Base-by-base conservation (phyloP, 2,888 invertebrate genomes). In the Lacanobia oleracea region DNA sequence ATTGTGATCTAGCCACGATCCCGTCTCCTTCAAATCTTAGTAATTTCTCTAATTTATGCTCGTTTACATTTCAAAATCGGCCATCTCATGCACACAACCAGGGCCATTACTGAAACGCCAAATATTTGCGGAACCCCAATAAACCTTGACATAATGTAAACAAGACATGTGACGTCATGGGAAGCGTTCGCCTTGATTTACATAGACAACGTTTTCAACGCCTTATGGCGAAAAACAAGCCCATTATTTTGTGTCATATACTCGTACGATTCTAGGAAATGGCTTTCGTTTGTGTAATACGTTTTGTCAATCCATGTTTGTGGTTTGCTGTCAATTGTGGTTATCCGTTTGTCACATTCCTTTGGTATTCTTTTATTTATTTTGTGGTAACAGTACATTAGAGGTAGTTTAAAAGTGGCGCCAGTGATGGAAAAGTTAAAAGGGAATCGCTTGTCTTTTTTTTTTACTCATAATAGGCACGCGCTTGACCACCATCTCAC, bases 71-170 rank as follows among this genome's bases (percentile, higher is more conserved):
- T 59, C 16, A 50, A 72, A 79, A 45, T 37, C n/a, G 33, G 9
- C 33, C 16, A 14, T 48, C 45, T 72, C 9, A 57, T 40, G 53
- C 54, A 65, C 45, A 50, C 72, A 51, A 53, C 59, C 40, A 66
- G 21, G 82, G 64, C 81, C 82, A 87, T 89, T 86, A 87, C 79
- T 74, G 69, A 57, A 83, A 73, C 80, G 71, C 69, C 89, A 91
- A 92, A 92, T 91, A 91, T 91, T 92, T 90, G 86, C 87, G 59
- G 72, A 69, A 72, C 84, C 66, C 86, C 85, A 90, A 89, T 88
- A 92, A 91, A 90, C 92, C 91, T 92, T 91, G 93, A 88, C 83
- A 81, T 77, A 79, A 78, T 84, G 89, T 88, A 88, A 90, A 90
- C 89, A 89, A 87, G 87, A 89, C 86, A 87, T 87, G 87, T 82